These are phyloP conservation scores for Balaeniceps rex DNA, from an alignment of 2,113 vertebrate species.

Conservation along the genomic window DNA sequence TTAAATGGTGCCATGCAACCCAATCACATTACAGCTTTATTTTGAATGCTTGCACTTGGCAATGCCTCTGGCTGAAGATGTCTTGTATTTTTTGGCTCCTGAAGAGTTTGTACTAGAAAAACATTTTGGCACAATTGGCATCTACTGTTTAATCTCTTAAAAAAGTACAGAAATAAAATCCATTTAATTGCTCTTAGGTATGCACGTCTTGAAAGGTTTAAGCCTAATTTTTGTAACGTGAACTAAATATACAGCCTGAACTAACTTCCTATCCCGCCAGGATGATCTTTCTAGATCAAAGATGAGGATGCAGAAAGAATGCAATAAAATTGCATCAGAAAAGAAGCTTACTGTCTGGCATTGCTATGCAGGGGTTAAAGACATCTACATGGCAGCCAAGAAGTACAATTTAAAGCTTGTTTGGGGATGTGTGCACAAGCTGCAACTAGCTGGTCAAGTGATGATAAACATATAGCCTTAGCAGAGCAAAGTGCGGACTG, in stretches of 20 bases:
- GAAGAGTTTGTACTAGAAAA: constrained; percentile 11
- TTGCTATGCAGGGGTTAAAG: not conserved
- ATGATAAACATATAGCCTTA: not conserved
- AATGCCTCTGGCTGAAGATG: constrained; percentile 1
- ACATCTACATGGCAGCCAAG: not conserved
- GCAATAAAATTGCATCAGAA: not conserved
- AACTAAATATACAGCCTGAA: not conserved
- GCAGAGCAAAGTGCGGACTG: not conserved
- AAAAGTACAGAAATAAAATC: not conserved
- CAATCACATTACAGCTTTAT: not conserved
- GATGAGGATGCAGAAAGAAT: not conserved
- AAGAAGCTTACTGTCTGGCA: not conserved
- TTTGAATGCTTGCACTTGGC: constrained; percentile 17
- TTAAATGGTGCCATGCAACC: constrained; percentile 17
- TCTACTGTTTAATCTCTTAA: constrained; percentile 3
- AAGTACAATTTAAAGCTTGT: not conserved
- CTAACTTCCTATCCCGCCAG: not conserved
- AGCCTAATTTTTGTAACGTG: not conserved
- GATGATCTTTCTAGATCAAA: constrained; percentile 4
- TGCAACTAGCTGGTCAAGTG: not conserved
- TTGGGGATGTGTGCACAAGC: not conserved
- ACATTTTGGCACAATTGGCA: constrained; percentile 8
- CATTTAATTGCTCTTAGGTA: not conserved
- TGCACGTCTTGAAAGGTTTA: not conserved
- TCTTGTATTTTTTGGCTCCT: constrained; percentile 37